phyloP scores from a whole-genome alignment of 2,113 vertebrate genomes.

The Eonycteris spelaea region DNA sequence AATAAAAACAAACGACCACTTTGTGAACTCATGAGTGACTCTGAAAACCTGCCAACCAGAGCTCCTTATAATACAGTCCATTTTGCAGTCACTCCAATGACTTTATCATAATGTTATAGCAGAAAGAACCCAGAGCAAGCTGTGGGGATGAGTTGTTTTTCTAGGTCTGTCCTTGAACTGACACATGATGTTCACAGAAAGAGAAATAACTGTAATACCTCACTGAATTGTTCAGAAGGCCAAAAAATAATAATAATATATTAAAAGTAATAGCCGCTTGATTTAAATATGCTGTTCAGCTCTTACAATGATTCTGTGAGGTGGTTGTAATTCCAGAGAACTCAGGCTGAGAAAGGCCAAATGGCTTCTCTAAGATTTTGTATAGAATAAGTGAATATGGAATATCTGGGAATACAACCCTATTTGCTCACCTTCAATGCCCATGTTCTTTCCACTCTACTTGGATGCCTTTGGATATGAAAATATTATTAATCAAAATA shows the following conservation, averaged over 20 bases:
- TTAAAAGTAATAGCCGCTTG: neutral
- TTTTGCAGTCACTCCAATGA: neutral
- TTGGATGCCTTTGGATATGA: neutral
- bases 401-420: neutral
- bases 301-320: neutral
- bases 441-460: neutral
- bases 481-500: constrained; percentile 15
- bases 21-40: neutral
- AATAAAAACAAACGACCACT: neutral
- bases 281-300: neutral
- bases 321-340: neutral
- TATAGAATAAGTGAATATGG: neutral
- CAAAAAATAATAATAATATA: neutral
- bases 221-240: neutral
- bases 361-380: neutral
- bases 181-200: neutral
- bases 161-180: neutral
- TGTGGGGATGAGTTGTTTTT: neutral
- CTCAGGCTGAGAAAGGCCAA: neutral
- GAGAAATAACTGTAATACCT: neutral
- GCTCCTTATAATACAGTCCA: neutral
- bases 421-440: neutral
- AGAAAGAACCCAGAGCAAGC: neutral
- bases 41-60: neutral
- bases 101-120: neutral